phyloP scores from a whole-genome alignment of 2,888 invertebrate genomes.

The Tetropium fuscum region DNA sequence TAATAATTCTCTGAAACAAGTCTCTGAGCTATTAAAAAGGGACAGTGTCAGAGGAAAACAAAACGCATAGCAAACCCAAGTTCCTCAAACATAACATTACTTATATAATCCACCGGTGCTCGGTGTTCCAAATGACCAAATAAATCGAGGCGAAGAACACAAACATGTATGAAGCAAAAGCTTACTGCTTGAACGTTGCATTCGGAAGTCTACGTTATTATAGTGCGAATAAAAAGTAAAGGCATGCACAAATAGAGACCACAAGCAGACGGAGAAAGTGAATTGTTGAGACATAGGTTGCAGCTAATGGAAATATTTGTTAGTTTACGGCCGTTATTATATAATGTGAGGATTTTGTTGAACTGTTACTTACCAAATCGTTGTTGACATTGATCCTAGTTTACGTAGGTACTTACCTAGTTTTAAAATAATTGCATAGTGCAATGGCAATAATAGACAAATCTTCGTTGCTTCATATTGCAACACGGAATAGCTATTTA shows the following conservation, averaged over 20 bases:
- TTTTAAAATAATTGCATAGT: too few species aligned
- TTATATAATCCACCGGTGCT: conserved; percentile 13
- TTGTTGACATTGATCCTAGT: too few species aligned
- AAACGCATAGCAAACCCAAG: too few species aligned
- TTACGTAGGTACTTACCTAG: too few species aligned
- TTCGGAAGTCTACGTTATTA: conserved; percentile 37
- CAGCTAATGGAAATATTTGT: conserved; percentile 9
- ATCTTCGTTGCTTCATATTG: too few species aligned
- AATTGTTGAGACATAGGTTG: conserved; percentile 11
- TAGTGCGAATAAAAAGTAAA: conserved; percentile 42
- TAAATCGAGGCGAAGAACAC: conserved; percentile 14
- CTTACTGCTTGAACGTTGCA: conserved; percentile 29
- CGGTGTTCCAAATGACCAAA: conserved; percentile 20
- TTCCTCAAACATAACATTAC: conserved; percentile 1
- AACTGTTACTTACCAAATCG: too few species aligned
- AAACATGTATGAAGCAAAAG: conserved; percentile 4
- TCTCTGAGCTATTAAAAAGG: too few species aligned
- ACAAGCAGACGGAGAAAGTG: conserved; percentile 21
- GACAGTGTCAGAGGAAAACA: too few species aligned
- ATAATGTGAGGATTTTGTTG: too few species aligned
- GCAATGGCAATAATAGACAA: too few species aligned
- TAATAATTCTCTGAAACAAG: too few species aligned
- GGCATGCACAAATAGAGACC: conserved; percentile 34
- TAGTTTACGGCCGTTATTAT: neutral
- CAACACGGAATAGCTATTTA: too few species aligned